Conservation (phyloP, 1,140 invertebrate genomes). For the Luehdorfia chinensis region DNA sequence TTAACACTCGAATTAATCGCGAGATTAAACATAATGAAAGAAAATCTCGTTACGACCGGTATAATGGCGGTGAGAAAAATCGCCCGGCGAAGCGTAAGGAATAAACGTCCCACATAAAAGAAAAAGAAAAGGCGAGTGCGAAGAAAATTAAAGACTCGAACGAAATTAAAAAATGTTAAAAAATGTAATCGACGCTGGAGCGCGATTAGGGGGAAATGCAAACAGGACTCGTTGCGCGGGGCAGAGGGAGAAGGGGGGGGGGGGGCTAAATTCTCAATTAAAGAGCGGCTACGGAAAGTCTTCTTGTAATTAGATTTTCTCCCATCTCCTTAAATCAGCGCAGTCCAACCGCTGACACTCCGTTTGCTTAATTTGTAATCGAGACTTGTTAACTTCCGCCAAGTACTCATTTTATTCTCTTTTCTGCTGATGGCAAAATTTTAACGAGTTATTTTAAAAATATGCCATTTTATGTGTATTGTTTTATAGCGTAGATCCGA, state of each 20-base stretch:
- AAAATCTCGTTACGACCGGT: slow-evolving; percentile 74
- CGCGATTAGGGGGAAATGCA: slow-evolving; percentile 52
- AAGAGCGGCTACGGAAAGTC: slow-evolving; percentile 63
- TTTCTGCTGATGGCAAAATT: background rate
- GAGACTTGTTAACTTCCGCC: slow-evolving; percentile 68
- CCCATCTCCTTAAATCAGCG: slow-evolving; percentile 71
- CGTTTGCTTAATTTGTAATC: slow-evolving; percentile 73
- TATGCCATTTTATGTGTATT: no score
- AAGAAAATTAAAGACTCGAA: slow-evolving; percentile 73
- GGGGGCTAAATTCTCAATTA: slow-evolving; percentile 69
- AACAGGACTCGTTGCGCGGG: slow-evolving; percentile 29
- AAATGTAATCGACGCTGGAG: slow-evolving; percentile 71
- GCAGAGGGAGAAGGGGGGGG: slow-evolving; percentile 21
- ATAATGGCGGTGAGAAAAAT: slow-evolving; percentile 75
- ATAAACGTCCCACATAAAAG: slow-evolving; percentile 56
- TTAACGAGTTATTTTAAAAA: slow-evolving; percentile 1
- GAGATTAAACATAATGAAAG: slow-evolving; percentile 77
- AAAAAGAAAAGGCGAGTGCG: slow-evolving; percentile 68
- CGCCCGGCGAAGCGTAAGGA: slow-evolving; percentile 51
- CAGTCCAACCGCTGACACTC: slow-evolving; percentile 55
- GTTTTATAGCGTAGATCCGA: no score
- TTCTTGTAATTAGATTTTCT: slow-evolving; percentile 73
- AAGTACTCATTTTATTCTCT: slow-evolving; percentile 63
- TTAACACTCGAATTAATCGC: slow-evolving; percentile 77
- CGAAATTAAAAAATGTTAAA: slow-evolving; percentile 75